Base-by-base conservation (phyloP, 2,888 invertebrate species). In the Pandemis corylana region DNA sequence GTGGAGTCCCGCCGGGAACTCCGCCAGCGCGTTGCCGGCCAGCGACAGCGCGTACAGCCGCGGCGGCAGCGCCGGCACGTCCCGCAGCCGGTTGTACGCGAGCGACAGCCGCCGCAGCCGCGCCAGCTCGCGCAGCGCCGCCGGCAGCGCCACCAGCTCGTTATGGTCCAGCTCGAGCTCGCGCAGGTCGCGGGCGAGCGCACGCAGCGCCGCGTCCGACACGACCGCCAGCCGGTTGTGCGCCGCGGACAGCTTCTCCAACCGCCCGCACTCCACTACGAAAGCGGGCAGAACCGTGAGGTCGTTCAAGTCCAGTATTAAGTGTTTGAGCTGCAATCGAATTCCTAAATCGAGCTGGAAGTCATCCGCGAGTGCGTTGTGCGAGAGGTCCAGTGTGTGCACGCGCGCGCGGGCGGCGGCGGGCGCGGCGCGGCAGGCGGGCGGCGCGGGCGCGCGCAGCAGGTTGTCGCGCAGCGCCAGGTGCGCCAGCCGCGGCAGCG, bases 161-260 rank as follows among this genome's bases (percentile, higher is more conserved):
- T 98, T 98, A 79, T 97, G 96, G 82, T 97, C 97, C 74, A 98
- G 89, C 83, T 97, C 97, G 68, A 98, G 88, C 77, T 97, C 96
- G 83, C 97, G 97, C 62, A 97, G 87, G 15, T 95, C 95, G 4
- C 96, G 95, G 13, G 96, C 95, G 0, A 97, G 92, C 0, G 97
- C 96, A 5, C 93, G 91, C 78, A 98, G 96, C 0, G 96, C 96
- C 28, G 95, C 93, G 3, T 95, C 95, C 71, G 97, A 96, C 15
- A 97, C 90, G 10, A 93, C 90, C 49, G 93, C 93, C 5, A 98
- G 94, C 66, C 95, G 94, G 86, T 98, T 98, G 81, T 97, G 96
- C 0, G 97, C 96, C 76, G 97, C 87, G 69, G 97, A 97, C 41
- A 98, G 95, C 77, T 97, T 95, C 59, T 96, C 96, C 53, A 97